These are phyloP conservation scores for Anodontia alba DNA, from an alignment of 2,888 invertebrate genomes.

Conservation along the genomic window DNA sequence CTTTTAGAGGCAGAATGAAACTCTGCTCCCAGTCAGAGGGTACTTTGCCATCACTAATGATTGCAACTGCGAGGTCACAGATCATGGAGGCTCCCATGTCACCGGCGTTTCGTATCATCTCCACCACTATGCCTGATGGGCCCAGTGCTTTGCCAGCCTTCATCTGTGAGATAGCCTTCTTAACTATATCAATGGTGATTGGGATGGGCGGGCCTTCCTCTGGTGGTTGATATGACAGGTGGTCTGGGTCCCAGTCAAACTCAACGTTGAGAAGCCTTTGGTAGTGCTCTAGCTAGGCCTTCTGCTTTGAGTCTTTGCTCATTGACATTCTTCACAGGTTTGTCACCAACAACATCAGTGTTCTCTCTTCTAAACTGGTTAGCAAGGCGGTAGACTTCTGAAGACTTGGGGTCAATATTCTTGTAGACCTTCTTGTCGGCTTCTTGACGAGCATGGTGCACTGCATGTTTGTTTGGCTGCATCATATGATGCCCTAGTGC, in stretches of 20 bases:
- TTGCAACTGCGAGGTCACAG: too few species aligned
- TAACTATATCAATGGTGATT: constrained; percentile 6
- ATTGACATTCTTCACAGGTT: background rate
- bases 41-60: too few species aligned
- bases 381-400: background rate
- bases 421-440: background rate
- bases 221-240: background rate
- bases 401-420: background rate
- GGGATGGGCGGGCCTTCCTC: constrained; percentile 3
- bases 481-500: background rate
- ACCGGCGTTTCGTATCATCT: constrained; percentile 10
- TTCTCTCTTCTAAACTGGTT: background rate
- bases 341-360: background rate
- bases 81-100: background rate
- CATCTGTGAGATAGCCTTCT: background rate
- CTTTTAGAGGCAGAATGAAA: background rate
- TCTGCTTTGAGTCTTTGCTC: background rate
- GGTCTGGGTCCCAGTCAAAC: background rate
- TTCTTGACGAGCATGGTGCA: background rate
- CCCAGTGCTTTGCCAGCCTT: constrained; percentile 5
- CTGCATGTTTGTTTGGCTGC: background rate
- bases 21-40: background rate
- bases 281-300: constrained; percentile 15
- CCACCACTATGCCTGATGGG: constrained; percentile 8
- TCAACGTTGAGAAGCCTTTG: constrained; percentile 21